These are phyloP conservation scores for Radopholus similis DNA, from an alignment of 1,140 invertebrate genomes.

Conservation along the genomic window DNA sequence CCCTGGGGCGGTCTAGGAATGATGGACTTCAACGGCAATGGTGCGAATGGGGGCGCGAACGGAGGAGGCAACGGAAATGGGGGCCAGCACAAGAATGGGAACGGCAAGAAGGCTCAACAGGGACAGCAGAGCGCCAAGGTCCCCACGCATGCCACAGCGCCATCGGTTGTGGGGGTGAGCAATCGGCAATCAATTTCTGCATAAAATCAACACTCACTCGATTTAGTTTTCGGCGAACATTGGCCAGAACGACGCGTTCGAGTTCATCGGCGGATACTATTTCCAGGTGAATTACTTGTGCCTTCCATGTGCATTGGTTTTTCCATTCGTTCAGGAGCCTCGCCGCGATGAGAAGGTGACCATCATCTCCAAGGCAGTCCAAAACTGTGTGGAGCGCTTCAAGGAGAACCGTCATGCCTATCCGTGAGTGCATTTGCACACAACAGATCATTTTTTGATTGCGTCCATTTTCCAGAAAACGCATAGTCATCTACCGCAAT, in stretches of 20 bases:
- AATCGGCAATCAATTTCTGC: background rate
- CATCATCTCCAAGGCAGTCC: background rate
- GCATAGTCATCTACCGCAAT: conserved; percentile 18
- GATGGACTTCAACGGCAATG: background rate
- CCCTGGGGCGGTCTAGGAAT: conserved; percentile 23
- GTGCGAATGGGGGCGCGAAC: background rate
- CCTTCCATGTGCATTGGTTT: background rate
- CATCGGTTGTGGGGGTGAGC: conserved; percentile 24
- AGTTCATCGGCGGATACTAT: conserved; percentile 22
- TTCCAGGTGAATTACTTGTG: conserved; percentile 15
- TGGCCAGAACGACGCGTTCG: conserved; percentile 7
- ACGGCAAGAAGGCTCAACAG: background rate
- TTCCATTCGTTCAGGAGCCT: background rate
- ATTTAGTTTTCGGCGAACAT: conserved; percentile 15
- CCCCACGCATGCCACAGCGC: background rate
- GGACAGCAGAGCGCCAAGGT: background rate
- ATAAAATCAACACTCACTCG: too few relatives aligned
- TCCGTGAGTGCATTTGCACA: background rate
- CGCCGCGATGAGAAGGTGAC: conserved; percentile 18
- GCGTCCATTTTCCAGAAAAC: background rate
- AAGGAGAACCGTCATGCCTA: background rate
- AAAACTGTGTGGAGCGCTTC: background rate
- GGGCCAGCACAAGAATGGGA: background rate
- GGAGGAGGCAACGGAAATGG: conserved; percentile 15
- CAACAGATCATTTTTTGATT: background rate